phyloP scores from a whole-genome alignment of 2,797 vertebrate species.

The Artibeus lituratus region DNA sequence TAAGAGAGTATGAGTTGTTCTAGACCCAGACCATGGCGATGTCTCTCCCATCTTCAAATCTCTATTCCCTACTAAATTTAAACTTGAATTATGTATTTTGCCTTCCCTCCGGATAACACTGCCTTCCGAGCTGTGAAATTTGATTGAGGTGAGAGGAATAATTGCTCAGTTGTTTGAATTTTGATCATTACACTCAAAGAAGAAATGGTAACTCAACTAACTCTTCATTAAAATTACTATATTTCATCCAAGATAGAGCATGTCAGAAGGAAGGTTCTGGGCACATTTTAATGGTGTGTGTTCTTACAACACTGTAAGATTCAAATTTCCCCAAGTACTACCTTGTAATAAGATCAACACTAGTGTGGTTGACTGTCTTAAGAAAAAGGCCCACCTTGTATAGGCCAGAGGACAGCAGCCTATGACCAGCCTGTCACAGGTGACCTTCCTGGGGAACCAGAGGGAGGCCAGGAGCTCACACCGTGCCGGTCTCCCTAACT shows the following conservation, averaged over 20 bases:
- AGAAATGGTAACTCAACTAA: slow-evolving; percentile 21
- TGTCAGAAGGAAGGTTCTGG: slow-evolving; percentile 31
- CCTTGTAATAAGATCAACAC: slow-evolving; percentile 53
- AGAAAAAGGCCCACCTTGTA: background rate
- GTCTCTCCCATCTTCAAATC: background rate
- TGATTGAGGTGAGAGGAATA: slow-evolving; percentile 52
- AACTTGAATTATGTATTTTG: slow-evolving; percentile 46
- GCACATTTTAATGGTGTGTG: background rate
- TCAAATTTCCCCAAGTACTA: slow-evolving; percentile 28
- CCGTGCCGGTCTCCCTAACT: background rate
- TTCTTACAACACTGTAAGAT: slow-evolving; percentile 40
- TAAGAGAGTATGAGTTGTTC: background rate
- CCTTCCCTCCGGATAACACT: slow-evolving; percentile 38
- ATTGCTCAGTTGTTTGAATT: slow-evolving; percentile 53
- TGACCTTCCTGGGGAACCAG: background rate
- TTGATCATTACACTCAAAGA: slow-evolving; percentile 33
- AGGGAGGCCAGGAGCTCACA: background rate
- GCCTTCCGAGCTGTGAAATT: slow-evolving; percentile 28
- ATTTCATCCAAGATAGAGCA: slow-evolving; percentile 33
- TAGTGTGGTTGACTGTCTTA: slow-evolving; percentile 18
- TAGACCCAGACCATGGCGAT: background rate
- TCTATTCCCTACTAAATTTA: slow-evolving; percentile 4
- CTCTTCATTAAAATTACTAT: slow-evolving; percentile 40
- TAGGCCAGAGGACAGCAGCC: background rate
- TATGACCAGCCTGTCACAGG: background rate